A percentile compares a stretch with the other conserved stretches of the same genome.
Conservation (phyloP, 2,888 invertebrate species). For the Dexiosoma caninum region DNA sequence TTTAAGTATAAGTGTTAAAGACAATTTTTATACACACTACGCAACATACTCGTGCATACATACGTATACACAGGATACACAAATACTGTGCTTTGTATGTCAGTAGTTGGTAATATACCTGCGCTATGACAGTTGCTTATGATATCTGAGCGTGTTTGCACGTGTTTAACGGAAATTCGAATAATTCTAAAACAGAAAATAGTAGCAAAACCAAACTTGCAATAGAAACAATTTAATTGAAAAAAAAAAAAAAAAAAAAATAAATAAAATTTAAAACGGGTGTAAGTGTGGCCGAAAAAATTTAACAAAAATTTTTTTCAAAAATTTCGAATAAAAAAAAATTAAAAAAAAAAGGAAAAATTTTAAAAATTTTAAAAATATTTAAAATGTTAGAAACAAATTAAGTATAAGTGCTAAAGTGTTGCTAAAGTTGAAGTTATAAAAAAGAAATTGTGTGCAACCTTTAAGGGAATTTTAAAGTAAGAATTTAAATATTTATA, state of each 20-base stretch:
- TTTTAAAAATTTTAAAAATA: too few relatives aligned
- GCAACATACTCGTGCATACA: too few relatives aligned
- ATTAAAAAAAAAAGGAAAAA: too few relatives aligned
- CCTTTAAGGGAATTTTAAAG: background rate
- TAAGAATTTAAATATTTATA: background rate
- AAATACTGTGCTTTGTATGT: conserved; percentile 46
- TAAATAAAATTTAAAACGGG: background rate
- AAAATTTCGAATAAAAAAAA: too few relatives aligned
- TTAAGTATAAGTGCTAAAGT: too few relatives aligned
- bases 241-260: background rate
- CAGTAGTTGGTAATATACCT: conserved; percentile 56
- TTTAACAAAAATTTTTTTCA: background rate
- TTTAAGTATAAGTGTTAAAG: conserved; percentile 47
- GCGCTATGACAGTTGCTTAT: conserved; percentile 73
- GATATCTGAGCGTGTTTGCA: conserved; percentile 75
- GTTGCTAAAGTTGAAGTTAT: background rate
- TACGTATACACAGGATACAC: conserved; percentile 54
- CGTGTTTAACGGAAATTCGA: conserved; percentile 67
- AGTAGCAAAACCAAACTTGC: background rate
- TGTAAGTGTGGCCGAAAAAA: background rate
- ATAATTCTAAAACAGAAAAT: background rate
- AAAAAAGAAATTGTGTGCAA: background rate
- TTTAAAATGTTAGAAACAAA: too few relatives aligned
- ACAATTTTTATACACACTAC: conserved; percentile 36
- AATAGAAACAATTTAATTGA: conserved; percentile 1